Base-by-base conservation (phyloP, 2,113 vertebrate species). In the Crypturellus undulatus region DNA sequence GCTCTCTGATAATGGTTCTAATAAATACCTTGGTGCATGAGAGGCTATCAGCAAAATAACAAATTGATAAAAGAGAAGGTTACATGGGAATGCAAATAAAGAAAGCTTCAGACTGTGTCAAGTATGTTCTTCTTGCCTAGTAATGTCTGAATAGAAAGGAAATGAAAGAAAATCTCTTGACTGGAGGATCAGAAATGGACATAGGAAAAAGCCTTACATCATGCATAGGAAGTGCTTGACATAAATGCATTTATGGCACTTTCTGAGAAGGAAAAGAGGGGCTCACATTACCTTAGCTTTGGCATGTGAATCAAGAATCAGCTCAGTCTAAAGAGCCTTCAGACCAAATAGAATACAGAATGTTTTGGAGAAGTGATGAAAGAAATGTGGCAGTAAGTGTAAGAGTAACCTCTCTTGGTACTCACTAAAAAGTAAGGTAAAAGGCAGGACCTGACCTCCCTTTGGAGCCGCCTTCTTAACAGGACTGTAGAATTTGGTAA, bases 11-110 rank as follows among this genome's bases (percentile, higher is more conserved):
- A 97, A 96, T 92, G 86, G 96, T 49, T 93, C 94, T 95, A 96
- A 96, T 94, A 96, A 94, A 96, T 92, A 94, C 79, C 81, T 89
- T 63, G 16, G 52, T 92, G 84, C 89, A 90, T 90, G 93, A 97
- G 90, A 96, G 79, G 65, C 69, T 93, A 96, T 95, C 94, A 96
- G 70, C 67, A 92, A 94, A 96, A 96, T 94, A 94, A 96, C 92
- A 97, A 95, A 95, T 87, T 93, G 94, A 93, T 96, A 93, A 95
- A 91, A 93, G 84, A 87, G 59, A 95, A 91, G 88, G 93, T 96
- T 94, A 79, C 68, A 70, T 76, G 79, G 72, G 94, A 95, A 96
- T 84, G 93, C 78, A 91, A 94, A 92, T 85, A 77, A 84, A 96
- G 42, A 56, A 96, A 83, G 64, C 86, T 92, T 88, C 84, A 54